These are phyloP conservation scores for Neuroscelio doddi DNA, from an alignment of 2,888 invertebrate genomes.

Conservation along the genomic window DNA sequence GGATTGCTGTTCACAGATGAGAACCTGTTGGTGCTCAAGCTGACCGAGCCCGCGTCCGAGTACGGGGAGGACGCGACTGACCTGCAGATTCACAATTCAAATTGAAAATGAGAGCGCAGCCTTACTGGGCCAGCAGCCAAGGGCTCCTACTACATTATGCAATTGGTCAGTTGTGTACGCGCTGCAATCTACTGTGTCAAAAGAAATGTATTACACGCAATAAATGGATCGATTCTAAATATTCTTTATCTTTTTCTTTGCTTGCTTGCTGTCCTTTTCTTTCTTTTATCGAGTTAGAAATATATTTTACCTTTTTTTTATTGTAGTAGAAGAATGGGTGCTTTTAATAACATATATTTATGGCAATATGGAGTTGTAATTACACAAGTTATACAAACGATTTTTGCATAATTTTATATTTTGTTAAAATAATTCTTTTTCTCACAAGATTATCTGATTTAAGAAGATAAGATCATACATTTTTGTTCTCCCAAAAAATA, in stretches of 20 bases:
- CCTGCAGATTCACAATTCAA: slow-evolving; percentile 57
- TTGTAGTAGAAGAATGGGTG: no score
- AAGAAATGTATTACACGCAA: background rate
- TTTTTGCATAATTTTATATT: no score
- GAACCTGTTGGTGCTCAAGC: slow-evolving; percentile 31
- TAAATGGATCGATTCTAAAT: background rate
- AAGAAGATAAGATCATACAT: no score
- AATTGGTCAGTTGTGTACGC: slow-evolving; percentile 34
- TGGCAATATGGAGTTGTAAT: no score
- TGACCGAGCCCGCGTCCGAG: slow-evolving; percentile 55
- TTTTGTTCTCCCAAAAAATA: no score
- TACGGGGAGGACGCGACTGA: slow-evolving; percentile 64
- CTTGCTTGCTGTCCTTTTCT: background rate
- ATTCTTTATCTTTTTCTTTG: background rate
- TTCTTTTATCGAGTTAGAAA: no score
- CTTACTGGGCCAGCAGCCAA: slow-evolving; percentile 61
- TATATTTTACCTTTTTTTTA: no score
- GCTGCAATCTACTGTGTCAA: background rate
- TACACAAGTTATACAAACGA: no score
- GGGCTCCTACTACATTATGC: slow-evolving; percentile 56
- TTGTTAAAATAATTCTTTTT: no score
- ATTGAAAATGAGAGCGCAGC: slow-evolving; percentile 36
- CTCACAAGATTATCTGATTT: no score
- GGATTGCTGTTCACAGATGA: slow-evolving; percentile 38
- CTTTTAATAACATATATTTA: no score